Evolutionary conservation across 2,797 vertebrate species (phyloP).

Genomic region (Nannoperca obscura): DNA sequence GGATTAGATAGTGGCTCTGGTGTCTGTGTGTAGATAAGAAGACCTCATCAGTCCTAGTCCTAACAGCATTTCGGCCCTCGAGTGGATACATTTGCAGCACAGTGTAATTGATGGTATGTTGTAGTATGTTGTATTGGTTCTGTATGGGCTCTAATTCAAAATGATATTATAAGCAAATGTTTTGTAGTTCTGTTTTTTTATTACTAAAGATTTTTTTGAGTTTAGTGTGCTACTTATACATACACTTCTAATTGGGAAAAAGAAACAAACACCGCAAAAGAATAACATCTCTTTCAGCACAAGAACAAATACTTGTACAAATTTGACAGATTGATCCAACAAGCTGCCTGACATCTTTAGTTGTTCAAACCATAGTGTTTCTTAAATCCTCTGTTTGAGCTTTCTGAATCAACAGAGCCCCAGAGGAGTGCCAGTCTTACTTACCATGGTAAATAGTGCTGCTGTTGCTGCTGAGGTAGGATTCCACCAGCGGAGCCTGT

Average conservation of each 20-base stretch:
- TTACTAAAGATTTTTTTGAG: not conserved
- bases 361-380: slow-evolving; percentile 36
- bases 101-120: slow-evolving; percentile 7
- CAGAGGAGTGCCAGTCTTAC: not conserved
- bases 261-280: not conserved
- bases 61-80: slow-evolving; percentile 27
- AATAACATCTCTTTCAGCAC: slow-evolving; percentile 8
- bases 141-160: slow-evolving; percentile 1
- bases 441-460: slow-evolving; percentile 96
- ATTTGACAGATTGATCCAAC: slow-evolving; percentile 39
- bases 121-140: not conserved
- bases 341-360: slow-evolving; percentile 23
- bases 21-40: slow-evolving; percentile 51
- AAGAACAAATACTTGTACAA: slow-evolving; percentile 31
- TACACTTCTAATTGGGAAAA: not conserved
- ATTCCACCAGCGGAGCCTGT: slow-evolving; percentile 96
- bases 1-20: slow-evolving; percentile 59
- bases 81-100: slow-evolving; percentile 26
- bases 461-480: slow-evolving; percentile 97
- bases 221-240: not conserved
- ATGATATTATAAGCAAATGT: not conserved
- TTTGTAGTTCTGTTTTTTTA: not conserved
- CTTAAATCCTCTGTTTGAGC: slow-evolving; percentile 34
- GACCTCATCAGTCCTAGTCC: slow-evolving; percentile 35
- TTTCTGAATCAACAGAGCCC: slow-evolving; percentile 22